Evolutionary conservation across 2,888 invertebrate species (phyloP).

Genomic region (Acrocera orbiculus): DNA sequence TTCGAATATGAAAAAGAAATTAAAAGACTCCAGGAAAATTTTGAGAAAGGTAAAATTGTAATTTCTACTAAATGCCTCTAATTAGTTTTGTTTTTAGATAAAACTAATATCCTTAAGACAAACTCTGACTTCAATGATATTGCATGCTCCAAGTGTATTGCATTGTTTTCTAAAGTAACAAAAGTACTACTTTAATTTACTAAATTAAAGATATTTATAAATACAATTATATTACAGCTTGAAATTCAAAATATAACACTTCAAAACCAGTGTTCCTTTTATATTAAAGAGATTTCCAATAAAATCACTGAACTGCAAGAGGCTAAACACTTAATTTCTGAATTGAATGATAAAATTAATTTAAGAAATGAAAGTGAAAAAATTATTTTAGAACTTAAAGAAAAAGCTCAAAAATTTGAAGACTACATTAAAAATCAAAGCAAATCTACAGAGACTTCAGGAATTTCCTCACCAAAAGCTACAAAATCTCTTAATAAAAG

Average conservation of each 20-base stretch:
- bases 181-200: slow-evolving; percentile 17
- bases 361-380: slow-evolving; percentile 39
- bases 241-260: slow-evolving; percentile 26
- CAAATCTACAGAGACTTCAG: slow-evolving; percentile 20
- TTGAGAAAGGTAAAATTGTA: slow-evolving; percentile 16
- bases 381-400: slow-evolving; percentile 39
- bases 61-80: not conserved
- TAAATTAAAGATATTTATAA: too few relatives aligned
- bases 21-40: slow-evolving; percentile 17
- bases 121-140: too few relatives aligned
- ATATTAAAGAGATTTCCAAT: slow-evolving; percentile 20
- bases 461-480: slow-evolving; percentile 14
- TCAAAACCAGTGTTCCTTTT: slow-evolving; percentile 19
- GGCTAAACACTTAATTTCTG: slow-evolving; percentile 20
- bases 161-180: slow-evolving; percentile 21
- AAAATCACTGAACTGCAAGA: slow-evolving; percentile 23
- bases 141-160: slow-evolving; percentile 24
- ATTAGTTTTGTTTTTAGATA: slow-evolving; percentile 8
- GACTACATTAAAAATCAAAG: slow-evolving; percentile 41
- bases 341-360: slow-evolving; percentile 24
- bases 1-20: slow-evolving; percentile 24
- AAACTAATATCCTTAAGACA: too few relatives aligned
- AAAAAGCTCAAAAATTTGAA: slow-evolving; percentile 45
- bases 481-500: slow-evolving; percentile 16
- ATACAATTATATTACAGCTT: slow-evolving; percentile 16